Evolutionary conservation across 2,888 invertebrate species (phyloP).

Genomic region (Dichetophora obliterata): DNA sequence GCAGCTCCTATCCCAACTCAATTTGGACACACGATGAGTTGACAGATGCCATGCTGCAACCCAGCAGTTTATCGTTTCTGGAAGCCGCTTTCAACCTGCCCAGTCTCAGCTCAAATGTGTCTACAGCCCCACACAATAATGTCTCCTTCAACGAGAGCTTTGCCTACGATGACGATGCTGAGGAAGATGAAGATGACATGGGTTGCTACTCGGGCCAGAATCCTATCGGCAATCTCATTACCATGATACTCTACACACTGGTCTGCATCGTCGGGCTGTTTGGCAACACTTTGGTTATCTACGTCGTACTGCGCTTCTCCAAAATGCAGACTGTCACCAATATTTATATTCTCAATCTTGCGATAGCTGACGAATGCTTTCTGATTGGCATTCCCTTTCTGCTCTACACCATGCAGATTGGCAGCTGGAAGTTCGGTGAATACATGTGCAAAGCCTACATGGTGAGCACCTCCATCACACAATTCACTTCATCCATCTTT

Average conservation of each 20-base stretch:
- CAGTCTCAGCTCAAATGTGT: background rate
- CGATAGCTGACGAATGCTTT: constrained; percentile 93
- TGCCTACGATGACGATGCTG: constrained; percentile 38
- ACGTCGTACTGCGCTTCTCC: constrained; percentile 89
- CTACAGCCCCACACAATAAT: background rate
- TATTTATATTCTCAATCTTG: constrained; percentile 93
- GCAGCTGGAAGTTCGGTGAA: constrained; percentile 89
- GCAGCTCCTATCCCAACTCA: too few species aligned
- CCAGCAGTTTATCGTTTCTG: background rate
- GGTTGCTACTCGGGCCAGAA: constrained; percentile 72
- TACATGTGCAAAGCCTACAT: constrained; percentile 92
- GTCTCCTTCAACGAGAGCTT: constrained; percentile 6
- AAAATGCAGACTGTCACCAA: constrained; percentile 97
- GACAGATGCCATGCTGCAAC: background rate
- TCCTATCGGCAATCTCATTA: constrained; percentile 73
- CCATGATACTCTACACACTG: constrained; percentile 83
- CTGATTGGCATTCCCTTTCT: constrained; percentile 92
- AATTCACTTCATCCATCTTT: constrained; percentile 92
- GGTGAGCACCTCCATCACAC: constrained; percentile 92
- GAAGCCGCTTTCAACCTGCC: background rate
- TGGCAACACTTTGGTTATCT: constrained; percentile 91
- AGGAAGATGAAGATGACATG: constrained; percentile 46
- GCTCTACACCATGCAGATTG: constrained; percentile 81
- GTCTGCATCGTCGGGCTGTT: constrained; percentile 89
- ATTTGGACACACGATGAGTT: background rate